Base-by-base conservation (phyloP, 1,140 invertebrate genomes). In the Stenopsyche tienmushanensis region DNA sequence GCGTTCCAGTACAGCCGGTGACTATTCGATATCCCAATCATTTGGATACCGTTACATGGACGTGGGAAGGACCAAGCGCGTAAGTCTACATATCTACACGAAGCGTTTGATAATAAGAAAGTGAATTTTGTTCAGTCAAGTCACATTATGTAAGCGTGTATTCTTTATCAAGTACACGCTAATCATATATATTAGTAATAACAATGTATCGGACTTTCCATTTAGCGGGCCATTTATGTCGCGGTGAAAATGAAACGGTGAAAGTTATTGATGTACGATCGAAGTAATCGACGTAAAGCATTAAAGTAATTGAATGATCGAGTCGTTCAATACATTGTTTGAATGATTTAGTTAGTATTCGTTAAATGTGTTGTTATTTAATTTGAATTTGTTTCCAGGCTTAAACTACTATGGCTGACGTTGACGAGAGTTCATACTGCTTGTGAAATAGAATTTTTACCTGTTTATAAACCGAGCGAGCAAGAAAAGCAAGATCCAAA, bases 31-130 rank as follows among this genome's bases (percentile, higher is more conserved):
- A 97, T 78, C 92, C 92, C 0, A 97, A 97, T 74, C 90, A 89
- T 74, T 81, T 91, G 71, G 94, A 98, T 74, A 96, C 94, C 1
- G 88, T 95, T 39, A 96, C 94, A 0, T 98, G 96, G 96, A 98
- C 95, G 2, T 98, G 96, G 95, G 93, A 97, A 80, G 95, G 96
- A 62, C 93, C 94, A 66, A 91, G 91, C 80, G 92, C 92, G 93
- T 96, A 83, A 91, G 92, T 52, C 41, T 62, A 7, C 29, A 34
- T 34, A 7, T 34, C 29, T 34, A 34, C 5, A 34, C 29, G 29
- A 34, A 34, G 29, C 29, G 5, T 7, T 7, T 13, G 29, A 34
- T 34, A 34, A n/a, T n/a, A n/a, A n/a, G n/a, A n/a, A n/a, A n/a
- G n/a, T n/a, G n/a, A n/a, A n/a, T 34, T 7, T 7, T 34, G 13